These are phyloP conservation scores for Oscheius sp. DNA, from an alignment of 2,888 invertebrate species.

Conservation along the genomic window DNA sequence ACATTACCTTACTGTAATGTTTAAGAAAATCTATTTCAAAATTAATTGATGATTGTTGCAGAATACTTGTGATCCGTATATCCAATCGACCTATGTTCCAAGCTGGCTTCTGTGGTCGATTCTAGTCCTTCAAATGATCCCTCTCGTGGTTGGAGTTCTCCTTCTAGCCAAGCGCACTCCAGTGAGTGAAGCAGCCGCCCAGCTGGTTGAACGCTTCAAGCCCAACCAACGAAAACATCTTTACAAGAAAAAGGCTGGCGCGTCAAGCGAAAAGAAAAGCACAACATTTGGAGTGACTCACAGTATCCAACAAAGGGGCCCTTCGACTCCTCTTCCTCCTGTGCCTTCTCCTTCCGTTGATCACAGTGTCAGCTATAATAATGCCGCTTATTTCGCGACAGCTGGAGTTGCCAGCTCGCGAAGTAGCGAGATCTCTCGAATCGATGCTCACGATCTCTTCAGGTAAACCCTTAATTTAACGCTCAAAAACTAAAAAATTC, in stretches of 20 bases:
- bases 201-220: constrained; percentile 49
- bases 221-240: constrained; percentile 40
- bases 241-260: constrained; percentile 54
- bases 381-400: constrained; percentile 67
- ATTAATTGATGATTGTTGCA: constrained; percentile 30
- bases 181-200: constrained; percentile 52
- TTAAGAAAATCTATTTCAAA: too few species aligned
- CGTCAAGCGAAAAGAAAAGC: constrained; percentile 41
- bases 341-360: constrained; percentile 60
- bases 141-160: constrained; percentile 53
- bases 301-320: constrained; percentile 37
- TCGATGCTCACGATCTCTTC: constrained; percentile 59
- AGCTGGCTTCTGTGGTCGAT: constrained; percentile 50
- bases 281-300: constrained; percentile 53
- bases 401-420: constrained; percentile 57
- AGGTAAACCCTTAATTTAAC: constrained; percentile 34
- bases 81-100: constrained; percentile 59
- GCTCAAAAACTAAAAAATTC: background rate
- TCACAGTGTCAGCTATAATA: constrained; percentile 69
- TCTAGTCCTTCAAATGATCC: constrained; percentile 53
- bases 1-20: too few species aligned
- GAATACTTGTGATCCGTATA: constrained; percentile 68
- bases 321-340: constrained; percentile 55
- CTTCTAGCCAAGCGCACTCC: constrained; percentile 55
- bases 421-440: constrained; percentile 64